Evolutionary conservation across 2,113 vertebrate species (phyloP).

Genomic region (Heptranchias perlo): DNA sequence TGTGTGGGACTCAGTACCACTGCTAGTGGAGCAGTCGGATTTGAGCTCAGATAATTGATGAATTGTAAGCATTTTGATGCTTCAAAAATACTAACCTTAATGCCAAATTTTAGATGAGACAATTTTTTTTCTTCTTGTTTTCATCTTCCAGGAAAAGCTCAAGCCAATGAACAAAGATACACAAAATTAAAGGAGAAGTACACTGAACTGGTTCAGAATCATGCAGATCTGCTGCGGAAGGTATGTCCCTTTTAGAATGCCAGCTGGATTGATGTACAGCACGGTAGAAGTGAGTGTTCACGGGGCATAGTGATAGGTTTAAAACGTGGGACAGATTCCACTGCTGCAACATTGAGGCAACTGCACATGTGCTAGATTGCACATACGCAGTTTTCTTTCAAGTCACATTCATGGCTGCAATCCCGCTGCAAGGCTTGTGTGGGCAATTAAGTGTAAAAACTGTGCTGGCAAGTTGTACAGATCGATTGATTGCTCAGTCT

Average conservation of each 20-base stretch:
- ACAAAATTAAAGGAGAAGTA: slow-evolving; percentile 96
- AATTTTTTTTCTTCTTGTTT: neutral
- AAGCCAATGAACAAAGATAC: slow-evolving; percentile 92
- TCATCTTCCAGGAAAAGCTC: slow-evolving; percentile 68
- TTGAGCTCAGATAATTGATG: neutral
- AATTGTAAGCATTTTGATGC: neutral
- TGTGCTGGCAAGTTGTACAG: neutral
- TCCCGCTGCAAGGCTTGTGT: neutral
- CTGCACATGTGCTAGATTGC: neutral
- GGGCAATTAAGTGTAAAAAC: neutral
- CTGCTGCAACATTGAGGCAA: neutral
- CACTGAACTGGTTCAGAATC: slow-evolving; percentile 87
- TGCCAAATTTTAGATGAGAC: neutral
- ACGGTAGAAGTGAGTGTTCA: neutral
- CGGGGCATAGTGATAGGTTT: neutral
- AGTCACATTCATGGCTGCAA: neutral
- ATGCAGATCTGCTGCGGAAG: slow-evolving; percentile 90
- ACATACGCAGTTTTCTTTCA: neutral
- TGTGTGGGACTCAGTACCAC: no score
- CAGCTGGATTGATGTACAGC: neutral
- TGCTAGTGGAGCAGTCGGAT: neutral
- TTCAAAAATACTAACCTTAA: neutral
- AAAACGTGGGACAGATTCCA: neutral
- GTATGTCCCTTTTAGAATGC: slow-evolving; percentile 50
- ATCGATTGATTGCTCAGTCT: neutral